Percentiles rank a stretch among this genome's conserved stretches.
phyloP scores from a whole-genome alignment of 2,113 vertebrate genomes.

The Aptenodytes forsteri region DNA sequence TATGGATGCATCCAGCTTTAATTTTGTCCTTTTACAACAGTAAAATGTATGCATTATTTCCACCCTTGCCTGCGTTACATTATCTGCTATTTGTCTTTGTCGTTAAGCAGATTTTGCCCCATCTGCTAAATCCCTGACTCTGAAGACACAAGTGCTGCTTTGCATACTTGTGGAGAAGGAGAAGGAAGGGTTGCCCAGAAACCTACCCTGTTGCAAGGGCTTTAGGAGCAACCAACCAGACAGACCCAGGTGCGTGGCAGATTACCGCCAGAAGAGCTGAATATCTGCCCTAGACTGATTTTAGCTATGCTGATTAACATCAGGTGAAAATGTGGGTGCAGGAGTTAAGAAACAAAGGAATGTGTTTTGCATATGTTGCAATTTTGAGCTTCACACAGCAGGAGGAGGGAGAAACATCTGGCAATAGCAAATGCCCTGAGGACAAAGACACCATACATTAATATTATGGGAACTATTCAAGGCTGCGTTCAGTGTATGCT shows the following conservation, averaged over 20 bases:
- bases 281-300: conserved; percentile 29
- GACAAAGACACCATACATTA: conserved; percentile 3
- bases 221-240: neutral
- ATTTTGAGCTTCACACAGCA: conserved; percentile 23
- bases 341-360: conserved; percentile 41
- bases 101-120: neutral
- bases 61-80: fast-evolving
- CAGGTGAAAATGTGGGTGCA: neutral
- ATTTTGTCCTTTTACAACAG: neutral
- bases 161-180: neutral
- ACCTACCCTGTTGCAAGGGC: neutral
- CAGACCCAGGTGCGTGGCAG: neutral
- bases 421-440: neutral
- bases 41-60: neutral
- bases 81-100: neutral
- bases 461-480: conserved; percentile 34
- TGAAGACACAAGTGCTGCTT: neutral
- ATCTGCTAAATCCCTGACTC: neutral
- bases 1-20: neutral
- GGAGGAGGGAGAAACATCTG: conserved; percentile 46
- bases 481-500: neutral
- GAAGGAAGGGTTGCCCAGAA: neutral
- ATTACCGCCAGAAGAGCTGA: neutral
- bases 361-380: conserved; percentile 51
- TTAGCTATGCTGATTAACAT: conserved; percentile 21